Evolutionary conservation across 1,140 invertebrate species (phyloP).

Genomic region (Pseudachorutes palmiensis): DNA sequence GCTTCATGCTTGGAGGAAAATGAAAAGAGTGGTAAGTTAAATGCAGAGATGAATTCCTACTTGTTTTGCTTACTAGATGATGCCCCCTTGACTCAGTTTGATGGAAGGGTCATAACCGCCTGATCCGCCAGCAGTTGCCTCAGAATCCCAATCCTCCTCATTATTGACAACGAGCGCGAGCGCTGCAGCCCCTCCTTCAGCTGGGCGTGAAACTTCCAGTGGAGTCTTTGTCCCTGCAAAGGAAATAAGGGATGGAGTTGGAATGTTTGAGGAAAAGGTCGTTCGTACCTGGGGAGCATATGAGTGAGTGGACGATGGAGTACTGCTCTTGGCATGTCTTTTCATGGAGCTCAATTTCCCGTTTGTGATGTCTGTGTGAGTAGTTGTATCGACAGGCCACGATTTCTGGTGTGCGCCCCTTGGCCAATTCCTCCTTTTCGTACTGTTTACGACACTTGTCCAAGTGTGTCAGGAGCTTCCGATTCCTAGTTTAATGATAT

Average conservation of each 20-base stretch:
- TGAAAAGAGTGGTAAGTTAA: neutral
- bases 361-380: neutral
- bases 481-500: neutral
- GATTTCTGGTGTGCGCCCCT: neutral
- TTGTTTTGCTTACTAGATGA: neutral
- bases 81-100: neutral
- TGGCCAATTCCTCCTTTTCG: neutral
- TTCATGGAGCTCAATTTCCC: neutral
- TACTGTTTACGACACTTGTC: constrained; percentile 5
- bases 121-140: neutral
- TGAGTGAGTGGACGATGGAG: neutral
- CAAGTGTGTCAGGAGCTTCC: neutral
- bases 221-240: neutral
- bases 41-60: neutral
- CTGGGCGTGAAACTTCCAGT: neutral
- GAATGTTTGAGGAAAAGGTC: no score
- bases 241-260: neutral
- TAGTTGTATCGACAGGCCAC: constrained; percentile 1
- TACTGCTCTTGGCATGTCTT: neutral
- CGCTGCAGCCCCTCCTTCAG: neutral
- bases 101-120: neutral
- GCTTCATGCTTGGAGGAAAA: neutral
- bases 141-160: neutral
- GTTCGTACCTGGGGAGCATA: neutral
- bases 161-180: neutral